These are phyloP conservation scores for Lipophrys pholis DNA, from an alignment of 2,113 vertebrate species.

Conservation along the genomic window DNA sequence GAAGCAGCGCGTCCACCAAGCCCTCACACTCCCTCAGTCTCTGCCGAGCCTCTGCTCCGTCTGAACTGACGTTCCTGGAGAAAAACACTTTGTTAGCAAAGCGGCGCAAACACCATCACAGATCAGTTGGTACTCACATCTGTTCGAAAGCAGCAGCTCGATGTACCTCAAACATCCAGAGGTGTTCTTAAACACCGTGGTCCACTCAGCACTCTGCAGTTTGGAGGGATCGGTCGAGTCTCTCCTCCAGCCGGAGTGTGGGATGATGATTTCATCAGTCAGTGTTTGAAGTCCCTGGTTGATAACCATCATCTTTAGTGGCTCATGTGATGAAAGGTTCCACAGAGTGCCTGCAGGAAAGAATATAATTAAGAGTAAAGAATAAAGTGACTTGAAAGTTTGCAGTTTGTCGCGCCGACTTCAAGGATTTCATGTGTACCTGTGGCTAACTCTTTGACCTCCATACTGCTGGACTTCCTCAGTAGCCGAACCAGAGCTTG, in stretches of 20 bases:
- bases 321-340: constrained; percentile 97
- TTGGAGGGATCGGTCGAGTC: constrained; percentile 90
- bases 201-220: constrained; percentile 93
- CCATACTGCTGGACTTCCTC: constrained; percentile 90
- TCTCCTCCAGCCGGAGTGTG: constrained; percentile 93
- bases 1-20: constrained; percentile 93
- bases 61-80: constrained; percentile 96
- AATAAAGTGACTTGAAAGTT: not conserved
- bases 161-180: constrained; percentile 92
- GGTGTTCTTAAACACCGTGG: constrained; percentile 97
- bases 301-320: constrained; percentile 96
- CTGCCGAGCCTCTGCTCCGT: constrained; percentile 94
- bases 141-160: not conserved
- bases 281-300: constrained; percentile 95
- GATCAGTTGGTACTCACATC: not conserved
- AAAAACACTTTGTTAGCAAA: constrained; percentile 33
- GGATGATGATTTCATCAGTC: constrained; percentile 96
- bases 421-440: constrained; percentile 77
- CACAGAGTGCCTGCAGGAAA: constrained; percentile 84
- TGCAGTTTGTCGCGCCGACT: not conserved
- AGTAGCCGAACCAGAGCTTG: constrained; percentile 92
- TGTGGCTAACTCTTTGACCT: constrained; percentile 95
- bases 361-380: not conserved
- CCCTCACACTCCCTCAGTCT: constrained; percentile 94
- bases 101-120: not conserved